Percentiles rank a stretch among this genome's conserved stretches.
Evolutionary conservation across 2,888 invertebrate genomes (phyloP).

Genomic region (Crepidodera aurea): DNA sequence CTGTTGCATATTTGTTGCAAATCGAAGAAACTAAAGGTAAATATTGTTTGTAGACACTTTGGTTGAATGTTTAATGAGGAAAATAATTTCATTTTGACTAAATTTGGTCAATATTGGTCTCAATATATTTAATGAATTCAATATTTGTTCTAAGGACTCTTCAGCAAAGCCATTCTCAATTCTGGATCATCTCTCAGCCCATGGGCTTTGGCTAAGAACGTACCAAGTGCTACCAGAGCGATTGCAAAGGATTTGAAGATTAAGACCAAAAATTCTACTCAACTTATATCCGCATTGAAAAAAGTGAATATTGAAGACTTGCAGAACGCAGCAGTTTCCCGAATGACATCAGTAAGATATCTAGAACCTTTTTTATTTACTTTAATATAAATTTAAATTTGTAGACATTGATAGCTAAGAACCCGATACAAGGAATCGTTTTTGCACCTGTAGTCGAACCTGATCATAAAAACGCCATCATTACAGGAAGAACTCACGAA

Average conservation of each 20-base stretch:
- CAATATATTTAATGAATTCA: neutral
- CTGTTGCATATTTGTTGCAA: constrained; percentile 33
- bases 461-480: constrained; percentile 42
- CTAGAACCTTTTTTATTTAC: no score
- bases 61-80: no score
- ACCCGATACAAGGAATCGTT: constrained; percentile 39
- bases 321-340: constrained; percentile 12
- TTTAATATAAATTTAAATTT: neutral
- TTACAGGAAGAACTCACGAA: constrained; percentile 41
- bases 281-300: constrained; percentile 12
- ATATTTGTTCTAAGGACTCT: constrained; percentile 35
- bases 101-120: no score
- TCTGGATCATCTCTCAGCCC: constrained; percentile 52
- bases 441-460: constrained; percentile 46
- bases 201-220: constrained; percentile 45
- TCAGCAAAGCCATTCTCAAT: constrained; percentile 51
- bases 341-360: constrained; percentile 23
- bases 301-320: neutral
- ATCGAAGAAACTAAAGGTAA: constrained; percentile 13
- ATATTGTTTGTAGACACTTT: no score
- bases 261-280: neutral
- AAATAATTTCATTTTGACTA: no score
- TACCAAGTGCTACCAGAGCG: neutral
- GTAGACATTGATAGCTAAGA: constrained; percentile 8
- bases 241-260: constrained; percentile 13